These are phyloP conservation scores for Drosophila fulvimacula DNA, from an alignment of 2,888 invertebrate species.

Conservation along the genomic window DNA sequence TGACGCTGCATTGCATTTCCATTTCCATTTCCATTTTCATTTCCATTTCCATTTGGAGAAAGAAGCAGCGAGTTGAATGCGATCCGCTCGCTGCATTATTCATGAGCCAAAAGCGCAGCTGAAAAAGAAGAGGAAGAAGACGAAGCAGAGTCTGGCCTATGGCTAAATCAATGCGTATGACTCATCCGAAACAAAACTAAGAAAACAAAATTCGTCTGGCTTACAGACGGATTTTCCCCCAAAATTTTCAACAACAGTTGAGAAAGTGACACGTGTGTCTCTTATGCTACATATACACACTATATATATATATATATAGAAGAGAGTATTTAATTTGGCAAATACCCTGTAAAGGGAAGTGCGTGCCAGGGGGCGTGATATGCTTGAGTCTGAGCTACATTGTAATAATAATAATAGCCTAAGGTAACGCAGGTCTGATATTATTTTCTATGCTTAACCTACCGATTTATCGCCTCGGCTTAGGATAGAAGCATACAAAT, in stretches of 20 bases:
- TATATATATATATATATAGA: background rate
- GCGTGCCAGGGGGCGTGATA: background rate
- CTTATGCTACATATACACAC: too few relatives aligned
- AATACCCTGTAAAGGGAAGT: conserved; percentile 5
- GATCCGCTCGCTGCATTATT: conserved; percentile 22
- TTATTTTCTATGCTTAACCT: too few relatives aligned
- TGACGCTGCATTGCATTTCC: conserved; percentile 3
- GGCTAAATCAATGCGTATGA: conserved; percentile 36
- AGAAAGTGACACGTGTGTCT: conserved; percentile 72
- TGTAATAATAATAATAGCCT: too few relatives aligned
- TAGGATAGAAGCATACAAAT: too few relatives aligned
- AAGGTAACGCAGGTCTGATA: too few relatives aligned
- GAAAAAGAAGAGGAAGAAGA: background rate
- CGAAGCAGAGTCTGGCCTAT: background rate
- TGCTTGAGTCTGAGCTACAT: too few relatives aligned
- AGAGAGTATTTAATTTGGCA: conserved; percentile 1
- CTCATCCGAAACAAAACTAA: conserved; percentile 22
- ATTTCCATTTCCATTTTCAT: conserved; percentile 7
- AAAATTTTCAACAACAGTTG: conserved; percentile 45
- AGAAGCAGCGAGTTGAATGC: background rate
- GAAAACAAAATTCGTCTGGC: conserved; percentile 14
- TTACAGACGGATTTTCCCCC: conserved; percentile 34
- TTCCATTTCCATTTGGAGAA: conserved; percentile 4
- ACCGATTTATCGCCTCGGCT: too few relatives aligned
- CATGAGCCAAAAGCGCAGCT: conserved; percentile 1